Evolutionary conservation across 2,113 vertebrate species (phyloP), one percentile per base, ranked within the genome.

Genomic region (Rhodinocichla rosea): DNA sequence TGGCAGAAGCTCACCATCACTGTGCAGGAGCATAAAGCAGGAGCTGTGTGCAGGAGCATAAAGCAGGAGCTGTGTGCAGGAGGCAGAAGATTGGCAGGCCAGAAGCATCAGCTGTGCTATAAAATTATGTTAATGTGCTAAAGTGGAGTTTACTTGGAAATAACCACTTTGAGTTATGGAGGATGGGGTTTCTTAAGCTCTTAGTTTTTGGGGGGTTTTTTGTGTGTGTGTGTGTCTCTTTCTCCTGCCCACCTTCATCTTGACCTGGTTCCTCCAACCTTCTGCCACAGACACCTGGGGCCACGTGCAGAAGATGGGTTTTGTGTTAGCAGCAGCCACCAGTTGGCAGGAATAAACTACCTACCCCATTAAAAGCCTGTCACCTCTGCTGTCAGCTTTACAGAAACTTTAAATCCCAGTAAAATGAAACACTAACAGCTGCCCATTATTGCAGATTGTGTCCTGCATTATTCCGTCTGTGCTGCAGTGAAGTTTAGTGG

Each of bases 341-440:
- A 56, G 27, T 32, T 78, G 71, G 67, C 75, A 83, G 27, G 56
- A 70, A 63, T 70, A 77, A 85, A 33, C 33, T 63, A 74, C 85
- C 87, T 91, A 44, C 17, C 17, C 78, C 33, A 44, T 69, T 83
- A 88, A 93, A 94, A 88, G 52, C 55, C 87, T 74, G 35, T 80
- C 94, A 94, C 55, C 79, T 97, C 78, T 89, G 55, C 63, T 74
- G 27, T 86, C 87, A 67, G 84, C 70, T 95, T 94, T 91, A 77
- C 57, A 77, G 75, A 84, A 93, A 50, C 40, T 90, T 94, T 83
- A 91, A 90, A 80, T 87, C 70, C 82, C 55, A 77, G 42, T 73
- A 87, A 95, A 95, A 83, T 59, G 70, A 87, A 96, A 85, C 55
- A 67, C 81, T 85, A 92, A 80, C 94, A 95, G 67, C 53, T 92